These are phyloP conservation scores for Pogonophryne albipinna DNA, from an alignment of 2,797 vertebrate species.

Conservation along the genomic window DNA sequence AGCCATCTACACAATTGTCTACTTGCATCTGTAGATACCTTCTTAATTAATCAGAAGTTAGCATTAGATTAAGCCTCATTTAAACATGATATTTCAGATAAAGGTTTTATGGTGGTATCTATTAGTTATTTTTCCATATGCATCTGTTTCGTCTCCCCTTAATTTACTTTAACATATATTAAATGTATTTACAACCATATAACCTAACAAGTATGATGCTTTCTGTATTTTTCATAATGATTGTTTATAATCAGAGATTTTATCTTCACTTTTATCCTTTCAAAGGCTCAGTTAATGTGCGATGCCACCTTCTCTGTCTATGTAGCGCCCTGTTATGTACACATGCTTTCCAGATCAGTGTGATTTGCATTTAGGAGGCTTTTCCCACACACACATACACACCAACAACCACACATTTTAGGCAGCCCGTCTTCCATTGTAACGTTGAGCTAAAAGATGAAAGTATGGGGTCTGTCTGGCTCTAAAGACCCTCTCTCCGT, in stretches of 20 bases:
- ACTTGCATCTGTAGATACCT: too few relatives aligned
- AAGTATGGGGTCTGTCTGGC: slow-evolving; percentile 73
- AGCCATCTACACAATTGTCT: too few relatives aligned
- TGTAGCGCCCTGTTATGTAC: slow-evolving; percentile 44
- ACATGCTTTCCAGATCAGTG: slow-evolving; percentile 52
- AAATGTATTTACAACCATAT: too few relatives aligned
- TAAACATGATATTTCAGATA: too few relatives aligned
- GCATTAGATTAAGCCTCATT: too few relatives aligned
- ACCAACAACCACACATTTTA: slow-evolving; percentile 39
- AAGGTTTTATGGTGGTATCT: too few relatives aligned
- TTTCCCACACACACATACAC: slow-evolving; percentile 22
- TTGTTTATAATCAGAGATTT: slow-evolving; percentile 15
- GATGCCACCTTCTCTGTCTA: slow-evolving; percentile 26
- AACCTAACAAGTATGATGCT: background rate
- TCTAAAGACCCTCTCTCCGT: slow-evolving; percentile 63
- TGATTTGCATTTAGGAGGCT: slow-evolving; percentile 54
- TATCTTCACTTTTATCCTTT: background rate
- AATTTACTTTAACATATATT: background rate
- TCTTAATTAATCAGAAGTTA: too few relatives aligned
- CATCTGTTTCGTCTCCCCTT: too few relatives aligned
- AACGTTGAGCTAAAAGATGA: slow-evolving; percentile 73
- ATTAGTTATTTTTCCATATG: too few relatives aligned
- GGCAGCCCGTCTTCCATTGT: slow-evolving; percentile 61
- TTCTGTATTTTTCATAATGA: background rate
- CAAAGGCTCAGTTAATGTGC: slow-evolving; percentile 19